Conservation (phyloP, 2,113 vertebrate genomes). For the Hippocampus comes region DNA sequence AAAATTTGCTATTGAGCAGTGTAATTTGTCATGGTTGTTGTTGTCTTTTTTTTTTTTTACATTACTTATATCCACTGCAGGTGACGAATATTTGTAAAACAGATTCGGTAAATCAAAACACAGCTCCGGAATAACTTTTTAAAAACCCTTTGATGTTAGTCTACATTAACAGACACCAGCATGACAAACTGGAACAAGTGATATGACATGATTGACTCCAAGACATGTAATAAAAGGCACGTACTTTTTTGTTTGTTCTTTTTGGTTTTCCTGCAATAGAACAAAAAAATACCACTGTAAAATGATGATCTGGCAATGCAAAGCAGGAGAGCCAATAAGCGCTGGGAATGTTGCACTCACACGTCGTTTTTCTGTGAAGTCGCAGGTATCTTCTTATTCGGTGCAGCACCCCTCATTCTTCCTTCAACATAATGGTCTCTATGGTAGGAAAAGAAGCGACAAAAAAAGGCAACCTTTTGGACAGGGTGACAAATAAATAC, state of each 20-base stretch:
- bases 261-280: constrained; percentile 88
- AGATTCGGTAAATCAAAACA: no score
- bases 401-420: constrained; percentile 98
- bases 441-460: constrained; percentile 8
- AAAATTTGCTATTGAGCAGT: no score
- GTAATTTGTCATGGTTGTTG: no score
- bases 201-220: no score
- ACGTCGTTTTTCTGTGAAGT: constrained; percentile 96
- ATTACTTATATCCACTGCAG: no score
- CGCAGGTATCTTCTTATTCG: constrained; percentile 95
- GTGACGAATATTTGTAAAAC: no score
- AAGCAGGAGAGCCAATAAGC: background rate
- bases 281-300: constrained; percentile 28
- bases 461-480: background rate
- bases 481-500: background rate
- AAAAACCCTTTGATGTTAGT: no score
- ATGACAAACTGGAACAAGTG: no score
- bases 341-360: constrained; percentile 71
- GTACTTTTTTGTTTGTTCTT: constrained; percentile 98
- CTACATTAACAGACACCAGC: no score
- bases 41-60: no score
- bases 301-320: background rate
- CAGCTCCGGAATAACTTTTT: no score
- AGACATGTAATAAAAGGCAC: no score
- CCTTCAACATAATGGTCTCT: constrained; percentile 99